Conservation (phyloP, 2,888 invertebrate genomes). For the Apomyelois bistriatella region DNA sequence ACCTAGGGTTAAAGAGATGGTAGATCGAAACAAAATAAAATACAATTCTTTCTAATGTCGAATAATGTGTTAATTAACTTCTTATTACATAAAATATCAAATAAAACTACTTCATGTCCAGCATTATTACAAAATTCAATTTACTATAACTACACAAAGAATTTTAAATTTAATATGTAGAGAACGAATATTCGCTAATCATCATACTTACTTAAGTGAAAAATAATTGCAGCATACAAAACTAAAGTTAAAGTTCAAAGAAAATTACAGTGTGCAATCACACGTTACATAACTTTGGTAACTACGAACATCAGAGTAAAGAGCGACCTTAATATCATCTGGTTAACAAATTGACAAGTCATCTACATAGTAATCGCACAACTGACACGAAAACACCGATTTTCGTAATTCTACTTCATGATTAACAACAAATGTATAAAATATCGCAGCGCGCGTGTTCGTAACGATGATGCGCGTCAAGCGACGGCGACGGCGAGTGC, state of each 20-base stretch:
- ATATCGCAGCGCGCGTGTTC: too few relatives aligned
- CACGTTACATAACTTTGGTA: neutral
- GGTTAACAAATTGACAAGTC: neutral
- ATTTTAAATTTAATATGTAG: neutral
- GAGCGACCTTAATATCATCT: neutral
- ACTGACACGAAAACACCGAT: slow-evolving; percentile 2
- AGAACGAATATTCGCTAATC: neutral
- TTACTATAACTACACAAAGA: neutral
- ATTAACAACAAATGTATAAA: too few relatives aligned
- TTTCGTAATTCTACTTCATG: neutral
- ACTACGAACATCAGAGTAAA: neutral
- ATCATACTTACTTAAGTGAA: slow-evolving; percentile 2
- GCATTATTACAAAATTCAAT: too few relatives aligned
- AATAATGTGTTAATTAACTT: too few relatives aligned
- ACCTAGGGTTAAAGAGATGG: too few relatives aligned
- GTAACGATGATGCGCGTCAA: too few relatives aligned
- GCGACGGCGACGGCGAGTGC: too few relatives aligned
- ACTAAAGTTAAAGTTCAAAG: slow-evolving; percentile 11
- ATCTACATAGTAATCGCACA: neutral
- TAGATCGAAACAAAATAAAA: too few relatives aligned
- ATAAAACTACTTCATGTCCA: neutral
- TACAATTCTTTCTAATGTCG: too few relatives aligned
- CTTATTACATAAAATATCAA: too few relatives aligned
- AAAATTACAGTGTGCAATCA: neutral
- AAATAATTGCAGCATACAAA: slow-evolving; percentile 6